These are phyloP conservation scores for Orchesella flavescens DNA, from an alignment of 2,888 invertebrate genomes.

Conservation along the genomic window DNA sequence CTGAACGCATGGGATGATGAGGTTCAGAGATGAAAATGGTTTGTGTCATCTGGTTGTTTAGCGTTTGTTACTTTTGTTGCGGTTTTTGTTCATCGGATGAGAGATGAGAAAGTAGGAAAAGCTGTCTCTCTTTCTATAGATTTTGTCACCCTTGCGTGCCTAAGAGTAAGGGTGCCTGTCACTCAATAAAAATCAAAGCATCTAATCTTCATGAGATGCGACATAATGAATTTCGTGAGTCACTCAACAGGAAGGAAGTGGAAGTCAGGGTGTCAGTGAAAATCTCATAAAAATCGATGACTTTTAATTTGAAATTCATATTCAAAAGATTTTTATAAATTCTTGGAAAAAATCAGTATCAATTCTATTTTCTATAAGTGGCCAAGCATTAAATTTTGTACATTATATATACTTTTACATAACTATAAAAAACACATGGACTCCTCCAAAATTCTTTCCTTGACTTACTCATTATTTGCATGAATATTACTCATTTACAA, in stretches of 20 bases:
- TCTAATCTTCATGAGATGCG: neutral
- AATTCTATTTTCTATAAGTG: no score
- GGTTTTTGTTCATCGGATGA: neutral
- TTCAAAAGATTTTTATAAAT: no score
- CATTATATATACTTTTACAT: no score
- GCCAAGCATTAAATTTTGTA: no score
- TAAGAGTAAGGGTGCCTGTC: neutral
- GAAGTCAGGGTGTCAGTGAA: no score
- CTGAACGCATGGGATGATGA: conserved; percentile 5
- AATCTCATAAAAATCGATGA: no score
- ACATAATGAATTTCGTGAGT: neutral
- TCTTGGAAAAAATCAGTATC: no score
- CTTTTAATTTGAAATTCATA: no score
- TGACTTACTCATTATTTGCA: conserved; percentile 58
- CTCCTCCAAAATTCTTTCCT: neutral
- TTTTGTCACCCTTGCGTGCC: neutral
- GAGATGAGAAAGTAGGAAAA: neutral
- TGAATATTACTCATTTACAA: conserved; percentile 71
- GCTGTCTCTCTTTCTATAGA: no score
- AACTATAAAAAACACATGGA: no score
- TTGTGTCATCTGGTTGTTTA: conserved; percentile 1
- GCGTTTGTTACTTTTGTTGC: neutral
- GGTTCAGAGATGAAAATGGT: conserved; percentile 6
- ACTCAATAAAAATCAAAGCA: neutral
- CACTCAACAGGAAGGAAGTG: neutral